Evolutionary conservation across 1,140 invertebrate species (phyloP).

Genomic region (Drosophila burlai): DNA sequence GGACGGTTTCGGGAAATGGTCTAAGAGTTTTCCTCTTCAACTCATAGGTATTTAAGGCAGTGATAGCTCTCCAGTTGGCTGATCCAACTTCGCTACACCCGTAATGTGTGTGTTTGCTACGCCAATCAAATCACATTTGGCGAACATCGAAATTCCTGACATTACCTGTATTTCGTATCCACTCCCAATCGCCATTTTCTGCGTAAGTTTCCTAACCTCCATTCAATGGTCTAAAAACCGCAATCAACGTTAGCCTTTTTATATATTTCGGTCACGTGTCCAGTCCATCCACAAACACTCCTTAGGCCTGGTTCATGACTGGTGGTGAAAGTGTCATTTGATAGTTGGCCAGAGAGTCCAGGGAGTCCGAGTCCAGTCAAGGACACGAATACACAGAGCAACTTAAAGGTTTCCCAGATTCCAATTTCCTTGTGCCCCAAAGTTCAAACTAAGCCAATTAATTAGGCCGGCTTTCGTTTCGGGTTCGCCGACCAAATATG

Average conservation of each 20-base stretch:
- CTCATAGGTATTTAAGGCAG: constrained; percentile 11
- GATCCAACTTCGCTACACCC: not conserved
- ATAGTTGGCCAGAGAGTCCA: constrained; percentile 52
- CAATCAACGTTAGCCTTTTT: constrained; percentile 73
- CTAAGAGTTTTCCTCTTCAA: not conserved
- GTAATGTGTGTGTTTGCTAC: constrained; percentile 7
- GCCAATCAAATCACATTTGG: constrained; percentile 25
- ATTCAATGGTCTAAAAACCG: constrained; percentile 54
- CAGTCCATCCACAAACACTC: constrained; percentile 10
- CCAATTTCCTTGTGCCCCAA: constrained; percentile 41
- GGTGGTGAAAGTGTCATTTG: constrained; percentile 66
- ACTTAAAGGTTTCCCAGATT: constrained; percentile 55
- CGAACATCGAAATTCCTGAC: constrained; percentile 11
- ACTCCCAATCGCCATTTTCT: constrained; percentile 1
- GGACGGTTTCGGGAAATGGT: not conserved
- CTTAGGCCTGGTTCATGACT: constrained; percentile 19
- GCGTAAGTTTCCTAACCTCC: constrained; percentile 8
- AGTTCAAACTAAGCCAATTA: constrained; percentile 78
- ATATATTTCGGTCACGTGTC: constrained; percentile 73
- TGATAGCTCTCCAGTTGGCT: constrained; percentile 7
- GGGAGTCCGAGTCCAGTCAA: constrained; percentile 5
- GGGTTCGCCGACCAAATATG: constrained; percentile 63
- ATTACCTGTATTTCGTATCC: constrained; percentile 18
- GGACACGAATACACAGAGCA: not conserved
- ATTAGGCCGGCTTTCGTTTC: constrained; percentile 62